phyloP scores from a whole-genome alignment of 2,113 vertebrate species.

The Vicugna pacos region DNA sequence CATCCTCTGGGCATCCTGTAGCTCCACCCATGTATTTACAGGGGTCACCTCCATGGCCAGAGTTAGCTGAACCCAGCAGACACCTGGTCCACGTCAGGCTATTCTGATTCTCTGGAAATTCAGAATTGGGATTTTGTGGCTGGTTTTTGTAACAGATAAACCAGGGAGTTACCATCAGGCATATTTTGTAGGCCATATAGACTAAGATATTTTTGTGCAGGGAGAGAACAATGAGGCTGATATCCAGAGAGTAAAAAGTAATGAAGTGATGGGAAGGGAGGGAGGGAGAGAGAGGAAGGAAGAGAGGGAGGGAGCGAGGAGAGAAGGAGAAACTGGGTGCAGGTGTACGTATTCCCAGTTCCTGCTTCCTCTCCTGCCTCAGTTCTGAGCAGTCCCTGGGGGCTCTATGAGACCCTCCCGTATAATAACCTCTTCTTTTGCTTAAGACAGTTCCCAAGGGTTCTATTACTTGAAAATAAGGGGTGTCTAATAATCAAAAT shows the following conservation, averaged over 20 bases:
- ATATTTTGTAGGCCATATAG: background rate
- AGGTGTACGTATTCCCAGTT: background rate
- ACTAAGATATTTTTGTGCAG: background rate
- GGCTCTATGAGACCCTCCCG: background rate
- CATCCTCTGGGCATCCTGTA: background rate
- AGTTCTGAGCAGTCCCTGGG: background rate
- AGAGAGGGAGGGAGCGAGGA: rapidly evolving
- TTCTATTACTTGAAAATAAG: background rate
- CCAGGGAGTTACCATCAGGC: background rate
- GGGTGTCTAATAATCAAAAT: background rate
- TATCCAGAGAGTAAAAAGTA: background rate
- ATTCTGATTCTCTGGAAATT: background rate
- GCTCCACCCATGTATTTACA: background rate
- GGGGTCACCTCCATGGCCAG: background rate
- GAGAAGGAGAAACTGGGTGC: background rate
- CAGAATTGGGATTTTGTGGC: background rate
- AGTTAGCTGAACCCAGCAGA: background rate
- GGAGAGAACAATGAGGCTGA: background rate
- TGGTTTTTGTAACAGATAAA: background rate
- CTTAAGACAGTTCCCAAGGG: background rate
- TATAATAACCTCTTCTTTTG: background rate
- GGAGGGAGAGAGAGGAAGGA: too few relatives aligned
- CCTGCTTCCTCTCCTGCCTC: background rate
- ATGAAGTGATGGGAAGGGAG: background rate
- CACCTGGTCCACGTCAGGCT: background rate